Base-by-base conservation (phyloP, 2,113 vertebrate species). In the Mesitornis unicolor region DNA sequence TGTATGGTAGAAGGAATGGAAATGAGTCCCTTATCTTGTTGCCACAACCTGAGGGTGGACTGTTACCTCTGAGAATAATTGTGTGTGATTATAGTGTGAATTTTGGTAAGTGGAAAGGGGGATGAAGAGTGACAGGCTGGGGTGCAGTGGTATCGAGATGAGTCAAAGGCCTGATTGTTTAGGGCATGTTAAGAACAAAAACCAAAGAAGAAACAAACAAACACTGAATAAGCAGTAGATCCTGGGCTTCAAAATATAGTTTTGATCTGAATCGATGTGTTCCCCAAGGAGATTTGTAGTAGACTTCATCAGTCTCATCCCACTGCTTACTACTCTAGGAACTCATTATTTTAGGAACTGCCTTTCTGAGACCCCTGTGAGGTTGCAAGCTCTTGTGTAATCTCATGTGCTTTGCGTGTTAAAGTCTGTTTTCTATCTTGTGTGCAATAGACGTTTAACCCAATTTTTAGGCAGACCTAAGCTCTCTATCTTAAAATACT, bases 291-390 rank as follows among this genome's bases (percentile, higher is more conserved):
- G 40, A 83, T n/a, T 69, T 83, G 26, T 80, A 63, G 33, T 33
- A 89, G 40, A 18, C 40, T 93, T 87, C 33, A 54, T 63, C 38
- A 48, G 42, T 74, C 9, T 81, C 60, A 47, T 47, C 47, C 29
- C 4, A 11, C n/a, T 93, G 35, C 64, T 81, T 74, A 63, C 68
- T 74, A 63, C 68, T 95, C 68, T 77, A 84, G 86, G 64, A 95
- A 70, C 29, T 50, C 16, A 45, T 93, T 92, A 67, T 89, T 90
- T 90, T 85, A 63, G 65, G 89, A 95, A 56, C 38, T 70, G n/a
- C 45, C 86, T 88, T 90, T 83, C 40, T 26, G n/a, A 48, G 50
- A 70, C 29, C 71, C 21, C 19, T 59, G 14, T 0, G 3, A 54
- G 42, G 42, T 25, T 0, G 5, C 76, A 53, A 87, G 63, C 29